Evolutionary conservation across 1,140 invertebrate genomes (phyloP), one percentile per base, ranked within the genome.

Genomic region (Pararge aegeria): DNA sequence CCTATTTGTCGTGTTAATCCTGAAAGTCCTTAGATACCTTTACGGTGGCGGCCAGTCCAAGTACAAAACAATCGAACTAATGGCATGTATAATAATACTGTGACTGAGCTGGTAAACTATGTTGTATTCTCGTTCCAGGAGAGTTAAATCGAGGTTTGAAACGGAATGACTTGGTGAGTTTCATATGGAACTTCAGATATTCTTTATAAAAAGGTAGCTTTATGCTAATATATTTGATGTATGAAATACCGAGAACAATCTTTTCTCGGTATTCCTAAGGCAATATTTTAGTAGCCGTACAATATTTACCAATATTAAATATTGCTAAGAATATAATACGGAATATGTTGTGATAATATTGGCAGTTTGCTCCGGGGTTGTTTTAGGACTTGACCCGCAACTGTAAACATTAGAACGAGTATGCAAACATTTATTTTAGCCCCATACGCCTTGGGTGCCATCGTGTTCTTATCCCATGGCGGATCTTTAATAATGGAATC

Each of bases 371-470:
- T 37, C 55, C 18, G 40, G 30, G 12, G 29, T 56, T 44, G 54
- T 24, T 46, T 24, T 56, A 49, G 55, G 55, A 21, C 44, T 49
- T 48, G 42, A 56, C 44, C 55, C 29, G 12, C 10, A 7, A 48
- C 18, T 2, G 18, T 49, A 29, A 56, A 56, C 44, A 24, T 56
- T 49, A 37, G 55, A 10, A 0, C 29, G 12, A 2, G 19, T 29
- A n/a, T n/a, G n/a, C 29, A 48, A 56, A 56, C 29, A 49, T 56
- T 56, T 46, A 44, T 49, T 49, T 48, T 56, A 44, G 55, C 12
- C 10, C 21, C 15, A 29, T 34, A 12, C 5, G 46, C 46, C 21
- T 15, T 49, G 20, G 46, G 21, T 5, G 46, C 2, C 3, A 16
- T 49, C 12, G 6, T 15, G 7, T 46, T 44, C 40, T 48, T 48